A percentile compares a stretch with the other conserved stretches of the same genome.
Evolutionary conservation across 2,888 invertebrate species (phyloP).

Genomic region (Athalia rosae): DNA sequence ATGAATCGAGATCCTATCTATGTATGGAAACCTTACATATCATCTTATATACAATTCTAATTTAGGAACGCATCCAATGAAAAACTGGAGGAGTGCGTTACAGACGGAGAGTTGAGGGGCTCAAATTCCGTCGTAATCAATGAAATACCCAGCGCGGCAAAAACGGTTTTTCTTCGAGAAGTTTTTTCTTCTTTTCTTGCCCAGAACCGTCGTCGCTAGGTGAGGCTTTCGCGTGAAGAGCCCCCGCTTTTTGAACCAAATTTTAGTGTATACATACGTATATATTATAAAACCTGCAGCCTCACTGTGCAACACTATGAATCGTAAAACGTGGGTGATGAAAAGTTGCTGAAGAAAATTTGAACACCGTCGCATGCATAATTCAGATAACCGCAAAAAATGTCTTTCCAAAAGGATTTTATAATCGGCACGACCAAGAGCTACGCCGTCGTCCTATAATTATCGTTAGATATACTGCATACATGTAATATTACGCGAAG

Average conservation of each 20-base stretch:
- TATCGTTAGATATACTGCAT: too few species aligned
- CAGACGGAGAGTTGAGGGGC: conserved; percentile 1
- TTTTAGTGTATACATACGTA: too few species aligned
- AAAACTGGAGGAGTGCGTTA: conserved; percentile 4
- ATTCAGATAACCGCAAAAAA: conserved; percentile 8
- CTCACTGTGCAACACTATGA: not conserved
- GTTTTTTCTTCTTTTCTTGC: not conserved
- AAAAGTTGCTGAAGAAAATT: conserved; percentile 18
- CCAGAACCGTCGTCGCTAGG: not conserved
- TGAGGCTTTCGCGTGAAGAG: conserved; percentile 30
- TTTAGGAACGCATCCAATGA: conserved; percentile 15
- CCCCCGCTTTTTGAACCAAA: conserved; percentile 33
- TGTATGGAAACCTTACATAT: not conserved
- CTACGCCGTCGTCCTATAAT: too few species aligned
- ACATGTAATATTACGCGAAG: too few species aligned
- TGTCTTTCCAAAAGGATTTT: conserved; percentile 25
- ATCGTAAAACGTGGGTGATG: not conserved
- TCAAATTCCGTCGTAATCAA: conserved; percentile 35
- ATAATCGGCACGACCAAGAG: not conserved
- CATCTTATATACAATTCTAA: not conserved
- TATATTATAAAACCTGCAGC: conserved; percentile 22
- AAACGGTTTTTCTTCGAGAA: not conserved
- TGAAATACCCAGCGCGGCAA: conserved; percentile 21
- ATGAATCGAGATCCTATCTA: too few species aligned
- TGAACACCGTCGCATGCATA: not conserved